A percentile compares a stretch with the other conserved stretches of the same genome.
Conservation (phyloP, 2,797 vertebrate species). For the Cetoscarus ocellatus region DNA sequence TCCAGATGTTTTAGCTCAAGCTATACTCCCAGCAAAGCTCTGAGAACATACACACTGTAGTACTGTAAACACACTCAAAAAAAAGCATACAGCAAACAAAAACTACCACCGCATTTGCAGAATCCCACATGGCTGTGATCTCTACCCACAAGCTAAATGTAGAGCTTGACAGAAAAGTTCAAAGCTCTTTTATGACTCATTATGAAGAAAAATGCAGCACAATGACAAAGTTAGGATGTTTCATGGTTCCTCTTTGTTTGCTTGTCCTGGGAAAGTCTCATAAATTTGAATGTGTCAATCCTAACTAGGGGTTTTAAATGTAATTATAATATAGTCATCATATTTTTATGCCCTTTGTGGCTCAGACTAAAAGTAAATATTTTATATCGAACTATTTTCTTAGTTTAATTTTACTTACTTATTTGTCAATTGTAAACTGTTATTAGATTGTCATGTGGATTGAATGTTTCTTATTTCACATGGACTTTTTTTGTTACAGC, state of each 20-base stretch:
- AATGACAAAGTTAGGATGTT: slow-evolving; percentile 72
- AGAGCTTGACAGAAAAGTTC: slow-evolving; percentile 65
- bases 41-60: slow-evolving; percentile 43
- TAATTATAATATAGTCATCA: slow-evolving; percentile 22
- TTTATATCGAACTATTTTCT: background rate
- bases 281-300: slow-evolving; percentile 63
- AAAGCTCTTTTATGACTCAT: slow-evolving; percentile 68
- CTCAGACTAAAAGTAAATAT: background rate
- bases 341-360: slow-evolving; percentile 17
- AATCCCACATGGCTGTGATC: slow-evolving; percentile 60
- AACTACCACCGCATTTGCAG: slow-evolving; percentile 62
- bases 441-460: slow-evolving; percentile 23
- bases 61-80: slow-evolving; percentile 51
- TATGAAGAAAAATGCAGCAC: slow-evolving; percentile 63
- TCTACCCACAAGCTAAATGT: slow-evolving; percentile 63
- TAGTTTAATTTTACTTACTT: background rate
- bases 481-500: slow-evolving; percentile 17
- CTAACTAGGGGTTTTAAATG: slow-evolving; percentile 47
- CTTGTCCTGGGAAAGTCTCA: slow-evolving; percentile 67
- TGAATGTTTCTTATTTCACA: slow-evolving; percentile 50
- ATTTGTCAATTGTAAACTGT: slow-evolving; percentile 6
- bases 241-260: slow-evolving; percentile 69
- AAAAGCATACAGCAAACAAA: slow-evolving; percentile 47
- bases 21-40: slow-evolving; percentile 29
- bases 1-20: background rate